These are phyloP conservation scores for Amiota minor DNA, from an alignment of 2,888 invertebrate species.

Conservation along the genomic window DNA sequence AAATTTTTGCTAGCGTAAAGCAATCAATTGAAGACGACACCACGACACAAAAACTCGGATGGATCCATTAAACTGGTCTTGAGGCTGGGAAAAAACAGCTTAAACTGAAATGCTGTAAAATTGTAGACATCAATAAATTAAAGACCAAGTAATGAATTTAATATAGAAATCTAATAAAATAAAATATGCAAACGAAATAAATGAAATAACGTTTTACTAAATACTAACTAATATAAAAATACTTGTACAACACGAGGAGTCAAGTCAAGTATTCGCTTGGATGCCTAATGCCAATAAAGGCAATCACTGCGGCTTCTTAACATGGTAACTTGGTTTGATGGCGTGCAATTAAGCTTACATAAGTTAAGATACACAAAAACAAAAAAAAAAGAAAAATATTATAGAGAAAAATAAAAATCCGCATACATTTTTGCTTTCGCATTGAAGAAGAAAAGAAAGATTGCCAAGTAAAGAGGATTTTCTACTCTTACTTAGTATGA, in stretches of 20 bases:
- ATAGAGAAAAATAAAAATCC: slow-evolving; percentile 19
- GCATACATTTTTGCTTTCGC: slow-evolving; percentile 19
- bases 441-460: not conserved
- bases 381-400: no score
- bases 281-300: not conserved
- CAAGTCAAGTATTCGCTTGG: not conserved
- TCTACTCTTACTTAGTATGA: not conserved
- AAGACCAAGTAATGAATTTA: not conserved
- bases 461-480: not conserved
- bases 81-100: slow-evolving; percentile 5
- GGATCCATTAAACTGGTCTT: no score
- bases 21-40: slow-evolving; percentile 62
- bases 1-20: slow-evolving; percentile 44
- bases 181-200: slow-evolving; percentile 23
- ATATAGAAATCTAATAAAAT: not conserved
- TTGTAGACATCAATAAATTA: slow-evolving; percentile 13
- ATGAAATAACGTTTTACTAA: slow-evolving; percentile 12
- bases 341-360: slow-evolving; percentile 25
- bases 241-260: no score
- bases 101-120: not conserved
- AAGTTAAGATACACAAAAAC: not conserved
- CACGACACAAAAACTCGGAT: slow-evolving; percentile 16
- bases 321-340: not conserved
- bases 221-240: no score
- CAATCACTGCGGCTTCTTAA: not conserved